A percentile compares a stretch with the other conserved stretches of the same genome.
Evolutionary conservation across 2,113 vertebrate species (phyloP).

Genomic region (Marcusenius ussheri): DNA sequence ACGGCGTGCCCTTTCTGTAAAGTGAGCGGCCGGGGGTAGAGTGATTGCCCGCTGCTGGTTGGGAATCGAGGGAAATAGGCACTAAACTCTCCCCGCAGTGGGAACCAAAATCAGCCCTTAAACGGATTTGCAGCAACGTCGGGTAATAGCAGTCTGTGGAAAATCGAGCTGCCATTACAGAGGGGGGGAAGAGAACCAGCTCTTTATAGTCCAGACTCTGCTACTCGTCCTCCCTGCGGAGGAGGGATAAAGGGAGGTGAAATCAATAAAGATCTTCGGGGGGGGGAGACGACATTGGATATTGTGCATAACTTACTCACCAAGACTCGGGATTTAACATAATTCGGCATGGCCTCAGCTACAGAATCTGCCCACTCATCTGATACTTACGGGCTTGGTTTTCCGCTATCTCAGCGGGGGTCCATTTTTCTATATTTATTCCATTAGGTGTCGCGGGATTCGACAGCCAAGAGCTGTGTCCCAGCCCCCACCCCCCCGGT

Average conservation of each 20-base stretch:
- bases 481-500: background rate
- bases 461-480: conserved; percentile 4
- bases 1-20: conserved; percentile 15
- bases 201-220: background rate
- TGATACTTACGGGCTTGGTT: background rate
- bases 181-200: background rate
- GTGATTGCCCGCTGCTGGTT: conserved; percentile 26
- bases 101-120: conserved; percentile 14
- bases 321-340: conserved; percentile 18
- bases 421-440: conserved; percentile 11
- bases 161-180: conserved; percentile 24
- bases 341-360: background rate
- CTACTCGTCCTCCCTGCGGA: background rate
- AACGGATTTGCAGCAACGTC: conserved; percentile 31
- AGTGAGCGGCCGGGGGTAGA: conserved; percentile 17
- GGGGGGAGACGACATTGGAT: background rate
- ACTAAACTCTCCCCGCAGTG: conserved; percentile 22
- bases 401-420: background rate
- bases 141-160: conserved; percentile 33
- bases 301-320: conserved; percentile 3
- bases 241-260: background rate
- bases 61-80: conserved; percentile 21
- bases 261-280: conserved; percentile 7
- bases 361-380: background rate
- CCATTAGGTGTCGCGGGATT: background rate